Evolutionary conservation across 2,113 vertebrate genomes (phyloP).

Genomic region (human): DNA sequence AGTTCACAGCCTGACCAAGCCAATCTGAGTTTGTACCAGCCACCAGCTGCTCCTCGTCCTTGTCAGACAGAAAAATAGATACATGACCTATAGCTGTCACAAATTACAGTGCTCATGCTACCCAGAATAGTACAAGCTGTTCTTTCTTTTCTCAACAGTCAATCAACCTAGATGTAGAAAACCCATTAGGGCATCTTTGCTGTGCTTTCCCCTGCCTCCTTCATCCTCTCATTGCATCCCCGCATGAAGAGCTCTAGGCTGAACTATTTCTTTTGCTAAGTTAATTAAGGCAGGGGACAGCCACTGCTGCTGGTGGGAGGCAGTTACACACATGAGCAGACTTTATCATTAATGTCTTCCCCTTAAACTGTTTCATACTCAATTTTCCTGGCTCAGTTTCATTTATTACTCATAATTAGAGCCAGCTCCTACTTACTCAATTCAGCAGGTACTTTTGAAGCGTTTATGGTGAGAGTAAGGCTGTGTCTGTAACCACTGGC

Average conservation of each 20-base stretch:
- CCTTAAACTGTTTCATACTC: not conserved
- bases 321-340: not conserved
- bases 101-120: not conserved
- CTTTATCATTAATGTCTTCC: not conserved
- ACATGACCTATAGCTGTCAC: conserved; percentile 62
- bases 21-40: conserved; percentile 29
- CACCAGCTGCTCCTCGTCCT: conserved; percentile 44
- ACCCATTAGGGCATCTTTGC: conserved; percentile 42
- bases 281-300: not conserved
- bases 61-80: conserved; percentile 65
- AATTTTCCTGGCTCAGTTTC: not conserved
- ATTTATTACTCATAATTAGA: not conserved
- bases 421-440: not conserved
- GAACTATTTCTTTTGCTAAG: not conserved
- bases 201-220: not conserved
- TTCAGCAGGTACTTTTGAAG: not conserved
- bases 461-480: not conserved
- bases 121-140: conserved; percentile 49
- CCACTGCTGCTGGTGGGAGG: not conserved
- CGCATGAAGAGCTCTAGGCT: not conserved
- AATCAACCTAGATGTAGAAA: conserved; percentile 46
- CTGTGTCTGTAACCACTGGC: not conserved
- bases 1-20: conserved; percentile 24
- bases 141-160: conserved; percentile 61
- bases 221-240: not conserved